Evolutionary conservation across 1,140 invertebrate species (phyloP).

Genomic region (Kradibia gibbosae): DNA sequence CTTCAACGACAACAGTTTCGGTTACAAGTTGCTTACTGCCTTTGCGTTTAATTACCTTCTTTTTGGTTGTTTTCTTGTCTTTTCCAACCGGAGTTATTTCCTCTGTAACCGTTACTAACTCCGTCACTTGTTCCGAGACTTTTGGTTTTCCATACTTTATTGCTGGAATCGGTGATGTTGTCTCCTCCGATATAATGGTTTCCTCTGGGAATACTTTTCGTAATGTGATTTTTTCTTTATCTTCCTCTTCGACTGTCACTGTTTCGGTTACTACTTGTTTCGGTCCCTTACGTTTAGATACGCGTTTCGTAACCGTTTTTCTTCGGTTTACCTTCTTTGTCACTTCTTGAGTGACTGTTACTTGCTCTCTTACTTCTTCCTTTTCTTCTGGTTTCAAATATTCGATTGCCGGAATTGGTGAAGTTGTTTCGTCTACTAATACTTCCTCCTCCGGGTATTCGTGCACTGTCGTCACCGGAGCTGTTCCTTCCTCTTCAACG

Average conservation of each 20-base stretch:
- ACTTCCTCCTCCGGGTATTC: conserved; percentile 54
- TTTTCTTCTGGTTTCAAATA: conserved; percentile 29
- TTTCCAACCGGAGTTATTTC: conserved; percentile 48
- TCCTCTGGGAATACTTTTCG: conserved; percentile 54
- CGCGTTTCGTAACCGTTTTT: conserved; percentile 52
- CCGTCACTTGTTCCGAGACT: conserved; percentile 32
- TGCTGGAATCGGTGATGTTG: conserved; percentile 24
- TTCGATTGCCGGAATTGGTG: background rate
- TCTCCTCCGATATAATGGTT: conserved; percentile 54
- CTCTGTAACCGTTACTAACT: conserved; percentile 45
- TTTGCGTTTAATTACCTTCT: conserved; percentile 61
- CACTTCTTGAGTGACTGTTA: conserved; percentile 26
- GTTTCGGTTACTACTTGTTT: conserved; percentile 71
- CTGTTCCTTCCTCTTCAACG: too few species aligned
- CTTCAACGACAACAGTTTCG: conserved; percentile 69
- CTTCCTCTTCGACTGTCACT: conserved; percentile 70
- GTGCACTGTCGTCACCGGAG: conserved; percentile 52
- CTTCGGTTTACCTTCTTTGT: background rate
- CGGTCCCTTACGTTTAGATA: conserved; percentile 61
- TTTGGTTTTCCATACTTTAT: conserved; percentile 29
- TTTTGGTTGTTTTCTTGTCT: conserved; percentile 54
- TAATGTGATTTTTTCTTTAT: conserved; percentile 64
- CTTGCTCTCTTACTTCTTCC: conserved; percentile 44
- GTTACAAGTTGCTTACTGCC: conserved; percentile 65
- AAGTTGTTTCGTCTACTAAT: conserved; percentile 47